Percentiles rank a stretch among this genome's conserved stretches.
phyloP scores from a whole-genome alignment of 2,113 vertebrate species.

The Zosterops borbonicus region DNA sequence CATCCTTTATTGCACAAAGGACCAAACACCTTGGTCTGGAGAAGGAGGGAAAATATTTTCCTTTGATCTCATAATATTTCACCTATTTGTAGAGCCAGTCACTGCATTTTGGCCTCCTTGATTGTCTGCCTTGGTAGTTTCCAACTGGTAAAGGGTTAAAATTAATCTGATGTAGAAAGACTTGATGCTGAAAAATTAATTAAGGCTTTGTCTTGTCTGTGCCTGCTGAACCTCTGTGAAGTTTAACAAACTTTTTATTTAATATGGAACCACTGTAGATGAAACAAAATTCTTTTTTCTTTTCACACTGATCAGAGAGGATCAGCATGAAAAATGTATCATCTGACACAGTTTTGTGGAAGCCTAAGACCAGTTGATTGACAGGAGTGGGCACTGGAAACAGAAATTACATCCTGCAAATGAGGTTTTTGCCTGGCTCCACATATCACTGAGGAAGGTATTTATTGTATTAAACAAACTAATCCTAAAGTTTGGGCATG shows the following conservation, averaged over 20 bases:
- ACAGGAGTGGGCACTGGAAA: constrained; percentile 13
- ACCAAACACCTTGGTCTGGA: not conserved
- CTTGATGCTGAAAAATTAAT: not conserved
- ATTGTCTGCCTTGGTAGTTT: not conserved
- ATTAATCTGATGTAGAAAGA: not conserved
- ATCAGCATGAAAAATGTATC: not conserved
- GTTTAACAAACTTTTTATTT: not conserved
- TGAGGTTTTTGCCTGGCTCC: constrained; percentile 3
- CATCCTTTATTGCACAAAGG: not conserved
- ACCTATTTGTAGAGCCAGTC: not conserved
- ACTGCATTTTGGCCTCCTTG: not conserved
- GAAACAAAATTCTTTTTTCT: not conserved
- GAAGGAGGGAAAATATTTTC: not conserved
- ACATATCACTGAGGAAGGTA: not conserved
- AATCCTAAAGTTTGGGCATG: not conserved
- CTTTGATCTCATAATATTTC: not conserved
- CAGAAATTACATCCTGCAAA: constrained; percentile 6
- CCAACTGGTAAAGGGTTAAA: not conserved
- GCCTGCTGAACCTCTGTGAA: not conserved
- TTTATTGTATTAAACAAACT: not conserved
- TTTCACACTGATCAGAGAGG: not conserved
- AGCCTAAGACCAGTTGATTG: not conserved
- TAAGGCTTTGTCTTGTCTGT: not conserved
- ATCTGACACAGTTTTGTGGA: not conserved
- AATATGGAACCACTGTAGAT: not conserved